Percentiles rank a stretch among this genome's conserved stretches.
Evolutionary conservation across 2,113 vertebrate genomes (phyloP).

Genomic region (Calypte anna): DNA sequence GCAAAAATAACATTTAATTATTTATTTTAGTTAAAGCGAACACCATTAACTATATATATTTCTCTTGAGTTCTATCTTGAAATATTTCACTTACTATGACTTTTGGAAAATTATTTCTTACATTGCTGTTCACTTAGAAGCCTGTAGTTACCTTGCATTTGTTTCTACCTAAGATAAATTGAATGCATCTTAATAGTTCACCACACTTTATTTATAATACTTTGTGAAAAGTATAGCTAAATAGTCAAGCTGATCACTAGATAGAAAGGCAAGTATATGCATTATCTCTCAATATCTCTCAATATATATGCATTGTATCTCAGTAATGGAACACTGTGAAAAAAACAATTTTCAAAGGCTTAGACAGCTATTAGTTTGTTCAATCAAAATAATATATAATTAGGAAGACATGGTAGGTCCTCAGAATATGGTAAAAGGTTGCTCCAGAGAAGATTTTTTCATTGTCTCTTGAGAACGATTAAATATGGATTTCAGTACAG

Average conservation of each 20-base stretch:
- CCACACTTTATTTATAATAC: neutral
- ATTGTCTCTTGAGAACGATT: neutral
- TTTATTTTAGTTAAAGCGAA: neutral
- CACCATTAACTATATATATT: neutral
- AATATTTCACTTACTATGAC: neutral
- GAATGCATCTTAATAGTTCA: neutral
- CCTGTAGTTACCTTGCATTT: neutral
- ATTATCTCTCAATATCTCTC: neutral
- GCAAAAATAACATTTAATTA: neutral
- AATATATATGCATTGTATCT: neutral
- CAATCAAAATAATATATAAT: neutral
- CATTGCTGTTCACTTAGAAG: neutral
- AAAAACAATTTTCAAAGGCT: neutral
- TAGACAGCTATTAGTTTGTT: neutral
- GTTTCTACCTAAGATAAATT: neutral
- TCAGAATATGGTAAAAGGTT: neutral
- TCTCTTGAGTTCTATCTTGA: neutral
- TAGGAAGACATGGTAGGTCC: neutral
- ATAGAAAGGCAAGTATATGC: neutral
- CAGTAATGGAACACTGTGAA: neutral
- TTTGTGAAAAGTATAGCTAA: neutral
- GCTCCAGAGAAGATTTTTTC: neutral
- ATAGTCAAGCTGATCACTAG: neutral
- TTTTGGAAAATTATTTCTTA: neutral
- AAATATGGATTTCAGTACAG: neutral